phyloP scores from a whole-genome alignment of 2,797 vertebrate species.

The Danio tinwini region DNA sequence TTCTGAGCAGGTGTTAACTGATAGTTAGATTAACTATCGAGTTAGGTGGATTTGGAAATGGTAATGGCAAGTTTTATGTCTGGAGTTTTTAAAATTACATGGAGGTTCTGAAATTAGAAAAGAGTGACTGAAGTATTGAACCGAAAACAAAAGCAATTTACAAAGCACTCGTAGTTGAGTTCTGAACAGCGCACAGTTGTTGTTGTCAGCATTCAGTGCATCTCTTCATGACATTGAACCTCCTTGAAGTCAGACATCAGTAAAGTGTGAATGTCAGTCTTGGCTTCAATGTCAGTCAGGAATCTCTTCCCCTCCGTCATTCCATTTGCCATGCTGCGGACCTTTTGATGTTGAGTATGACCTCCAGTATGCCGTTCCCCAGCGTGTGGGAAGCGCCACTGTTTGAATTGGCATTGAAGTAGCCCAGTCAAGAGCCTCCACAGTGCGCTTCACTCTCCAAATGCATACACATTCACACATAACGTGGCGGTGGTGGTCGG shows the following conservation, averaged over 20 bases:
- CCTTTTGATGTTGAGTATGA: slow-evolving; percentile 52
- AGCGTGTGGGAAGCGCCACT: slow-evolving; percentile 40
- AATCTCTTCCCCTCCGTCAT: slow-evolving; percentile 30
- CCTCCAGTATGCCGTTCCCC: slow-evolving; percentile 39
- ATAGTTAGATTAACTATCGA: no score
- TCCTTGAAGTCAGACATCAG: slow-evolving; percentile 36
- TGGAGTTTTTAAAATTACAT: no score
- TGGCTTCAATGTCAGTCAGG: slow-evolving; percentile 15
- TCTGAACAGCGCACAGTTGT: background rate
- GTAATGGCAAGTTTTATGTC: no score
- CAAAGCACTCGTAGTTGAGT: background rate
- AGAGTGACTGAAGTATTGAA: no score
- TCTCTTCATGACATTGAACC: slow-evolving; percentile 23
- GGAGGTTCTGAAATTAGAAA: no score
- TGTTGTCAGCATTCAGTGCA: slow-evolving; percentile 7
- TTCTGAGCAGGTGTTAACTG: no score
- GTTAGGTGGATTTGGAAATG: no score
- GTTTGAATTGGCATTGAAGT: slow-evolving; percentile 44
- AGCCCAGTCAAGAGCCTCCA: slow-evolving; percentile 34
- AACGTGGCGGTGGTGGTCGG: slow-evolving; percentile 14
- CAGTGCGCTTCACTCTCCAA: slow-evolving; percentile 28
- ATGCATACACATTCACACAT: slow-evolving; percentile 21
- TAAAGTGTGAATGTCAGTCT: slow-evolving; percentile 1
- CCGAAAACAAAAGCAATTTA: background rate
- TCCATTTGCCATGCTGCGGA: slow-evolving; percentile 44